These are phyloP conservation scores for Alviniconcha marisindica DNA, from an alignment of 1,140 invertebrate genomes.

Conservation along the genomic window DNA sequence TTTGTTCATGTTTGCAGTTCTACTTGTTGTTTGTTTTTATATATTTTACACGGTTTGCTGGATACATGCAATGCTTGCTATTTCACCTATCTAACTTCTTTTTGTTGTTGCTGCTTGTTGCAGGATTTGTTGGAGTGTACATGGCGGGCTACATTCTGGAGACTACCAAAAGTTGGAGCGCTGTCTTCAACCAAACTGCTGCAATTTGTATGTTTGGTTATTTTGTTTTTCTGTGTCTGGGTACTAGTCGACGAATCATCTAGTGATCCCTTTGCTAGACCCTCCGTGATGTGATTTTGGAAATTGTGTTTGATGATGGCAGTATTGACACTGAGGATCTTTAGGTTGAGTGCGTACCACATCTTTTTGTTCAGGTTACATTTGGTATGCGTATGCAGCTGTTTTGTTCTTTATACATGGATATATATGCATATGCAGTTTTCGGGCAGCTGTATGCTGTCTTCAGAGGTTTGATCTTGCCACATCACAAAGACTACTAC, in stretches of 20 bases:
- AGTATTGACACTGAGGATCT: neutral
- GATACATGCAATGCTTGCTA: too few species aligned
- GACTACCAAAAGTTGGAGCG: conserved; percentile 83
- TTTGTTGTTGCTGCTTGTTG: too few species aligned
- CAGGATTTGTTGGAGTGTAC: conserved; percentile 85
- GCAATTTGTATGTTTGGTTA: conserved; percentile 83
- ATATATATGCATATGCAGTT: too few species aligned
- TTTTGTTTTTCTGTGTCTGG: conserved; percentile 82
- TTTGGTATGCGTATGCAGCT: neutral
- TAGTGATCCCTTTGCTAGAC: too few species aligned
- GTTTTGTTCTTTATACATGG: neutral
- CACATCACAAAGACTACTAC: too few species aligned
- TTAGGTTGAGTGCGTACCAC: neutral
- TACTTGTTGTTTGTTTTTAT: too few species aligned
- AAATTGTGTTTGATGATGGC: neutral
- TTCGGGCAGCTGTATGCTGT: too few species aligned
- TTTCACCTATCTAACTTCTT: too few species aligned
- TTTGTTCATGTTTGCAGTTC: too few species aligned
- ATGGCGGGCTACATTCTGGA: conserved; percentile 84
- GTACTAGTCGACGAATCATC: conserved; percentile 78
- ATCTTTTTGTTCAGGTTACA: neutral
- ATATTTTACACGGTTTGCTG: too few species aligned
- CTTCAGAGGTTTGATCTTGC: too few species aligned
- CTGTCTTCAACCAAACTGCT: conserved; percentile 84
- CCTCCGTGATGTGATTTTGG: neutral